These are phyloP conservation scores for Eupsilia transversa DNA, from an alignment of 2,888 invertebrate genomes.

Conservation along the genomic window DNA sequence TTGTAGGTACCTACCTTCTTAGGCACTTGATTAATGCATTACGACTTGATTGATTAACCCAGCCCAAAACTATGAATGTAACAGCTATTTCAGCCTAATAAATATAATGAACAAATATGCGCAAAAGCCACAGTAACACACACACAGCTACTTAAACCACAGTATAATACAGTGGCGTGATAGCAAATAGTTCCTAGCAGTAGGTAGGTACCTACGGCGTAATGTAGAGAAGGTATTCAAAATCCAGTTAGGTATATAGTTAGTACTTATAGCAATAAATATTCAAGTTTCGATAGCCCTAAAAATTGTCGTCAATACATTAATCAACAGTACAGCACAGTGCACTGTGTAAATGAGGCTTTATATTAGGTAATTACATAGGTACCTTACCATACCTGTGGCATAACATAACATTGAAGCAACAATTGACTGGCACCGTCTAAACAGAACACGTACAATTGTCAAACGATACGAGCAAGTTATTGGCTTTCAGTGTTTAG, in stretches of 20 bases:
- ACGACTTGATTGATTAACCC: not conserved
- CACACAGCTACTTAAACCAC: too few relatives aligned
- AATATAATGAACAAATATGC: not conserved
- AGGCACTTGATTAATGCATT: not conserved
- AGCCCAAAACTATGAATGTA: not conserved
- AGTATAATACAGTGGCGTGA: not conserved
- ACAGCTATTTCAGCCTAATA: not conserved
- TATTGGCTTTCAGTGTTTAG: too few relatives aligned
- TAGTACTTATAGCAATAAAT: too few relatives aligned
- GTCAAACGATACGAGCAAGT: too few relatives aligned
- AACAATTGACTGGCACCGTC: too few relatives aligned
- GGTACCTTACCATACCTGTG: too few relatives aligned
- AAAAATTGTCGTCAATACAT: not conserved
- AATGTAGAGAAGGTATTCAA: not conserved
- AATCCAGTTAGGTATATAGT: not conserved
- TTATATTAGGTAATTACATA: too few relatives aligned
- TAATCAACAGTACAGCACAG: too few relatives aligned
- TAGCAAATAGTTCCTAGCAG: not conserved
- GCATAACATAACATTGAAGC: too few relatives aligned
- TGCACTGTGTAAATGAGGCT: too few relatives aligned
- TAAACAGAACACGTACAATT: too few relatives aligned
- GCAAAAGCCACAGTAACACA: not conserved
- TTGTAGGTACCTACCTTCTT: not conserved
- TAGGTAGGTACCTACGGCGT: too few relatives aligned
- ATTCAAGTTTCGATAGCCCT: not conserved